Evolutionary conservation across 1,140 invertebrate species (phyloP), one percentile per base, ranked within the genome.

Genomic region (Platyscapa corneri): DNA sequence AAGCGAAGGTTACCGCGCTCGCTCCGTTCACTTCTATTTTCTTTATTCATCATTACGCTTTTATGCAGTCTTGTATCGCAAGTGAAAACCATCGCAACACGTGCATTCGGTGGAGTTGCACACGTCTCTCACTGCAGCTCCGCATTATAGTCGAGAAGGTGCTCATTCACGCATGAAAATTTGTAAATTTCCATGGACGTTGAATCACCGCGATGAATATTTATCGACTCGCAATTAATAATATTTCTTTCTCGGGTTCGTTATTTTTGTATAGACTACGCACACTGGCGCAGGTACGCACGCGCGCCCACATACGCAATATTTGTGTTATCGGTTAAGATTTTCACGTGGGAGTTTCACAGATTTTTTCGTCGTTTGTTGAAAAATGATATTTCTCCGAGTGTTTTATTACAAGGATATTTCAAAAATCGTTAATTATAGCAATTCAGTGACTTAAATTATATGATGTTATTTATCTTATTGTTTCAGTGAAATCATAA

Each of bases 181-280:
- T 34, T 67, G 34, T 75, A 76, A 83, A 65, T 74, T 64, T 76
- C 49, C 82, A 42, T 75, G 3, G 23, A 27, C 37, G 60, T 65
- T 65, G 67, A n/a, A 74, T 60, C 80, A n/a, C 23, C 32, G 42
- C 42, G 86, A 87, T 87, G 87, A 88, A 87, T 89, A 87, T 88
- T 89, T 88, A 83, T 89, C 82, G 88, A 89, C 89, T 20, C 23
- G 23, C 27, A 20, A 27, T 56, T 77, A 89, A 90, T 91, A 91
- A 92, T 89, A 90, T 91, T 91, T 90, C 78, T 88, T 79, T 87
- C 74, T 87, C 83, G 74, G 76, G 53, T 60, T 39, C 37, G 14
- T 42, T 32, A 6, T 27, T 74, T 74, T 74, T 42, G 2, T 74
- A 1, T 18, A 39, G 60, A 64, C n/a, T 64, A 3, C 60, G 14